A percentile compares a stretch with the other conserved stretches of the same genome.
Conservation (phyloP, 2,888 invertebrate species). For the Rhingia rostrata region DNA sequence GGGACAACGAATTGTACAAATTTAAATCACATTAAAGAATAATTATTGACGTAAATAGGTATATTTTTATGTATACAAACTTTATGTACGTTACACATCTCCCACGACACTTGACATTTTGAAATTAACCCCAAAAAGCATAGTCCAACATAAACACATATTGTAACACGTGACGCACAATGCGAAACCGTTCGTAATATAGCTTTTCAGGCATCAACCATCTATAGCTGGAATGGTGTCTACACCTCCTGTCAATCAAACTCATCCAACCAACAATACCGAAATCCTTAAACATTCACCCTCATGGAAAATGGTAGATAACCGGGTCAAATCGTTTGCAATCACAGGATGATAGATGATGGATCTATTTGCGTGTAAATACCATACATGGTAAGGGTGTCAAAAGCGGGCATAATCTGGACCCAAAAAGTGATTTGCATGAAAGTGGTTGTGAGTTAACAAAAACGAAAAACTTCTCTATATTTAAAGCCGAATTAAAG, state of each 20-base stretch:
- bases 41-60: too few relatives aligned
- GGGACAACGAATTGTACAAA: too few relatives aligned
- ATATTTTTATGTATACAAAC: background rate
- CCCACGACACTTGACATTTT: constrained; percentile 37
- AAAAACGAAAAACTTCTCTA: background rate
- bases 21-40: too few relatives aligned
- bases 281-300: constrained; percentile 58
- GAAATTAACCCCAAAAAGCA: constrained; percentile 2
- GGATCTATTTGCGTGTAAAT: constrained; percentile 49
- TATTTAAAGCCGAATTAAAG: too few relatives aligned
- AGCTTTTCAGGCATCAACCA: constrained; percentile 46
- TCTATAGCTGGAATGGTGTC: constrained; percentile 65
- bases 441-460: constrained; percentile 5
- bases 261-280: constrained; percentile 38
- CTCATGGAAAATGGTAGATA: constrained; percentile 72
- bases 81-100: constrained; percentile 6
- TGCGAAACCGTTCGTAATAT: constrained; percentile 55
- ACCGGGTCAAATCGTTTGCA: constrained; percentile 74
- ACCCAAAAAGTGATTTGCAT: constrained; percentile 53
- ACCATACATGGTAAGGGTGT: background rate
- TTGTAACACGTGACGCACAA: constrained; percentile 54
- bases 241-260: constrained; percentile 76
- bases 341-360: constrained; percentile 73
- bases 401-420: background rate
- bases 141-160: constrained; percentile 19